These are phyloP conservation scores for Lerista edwardsae DNA, from an alignment of 2,797 vertebrate species.

Conservation along the genomic window DNA sequence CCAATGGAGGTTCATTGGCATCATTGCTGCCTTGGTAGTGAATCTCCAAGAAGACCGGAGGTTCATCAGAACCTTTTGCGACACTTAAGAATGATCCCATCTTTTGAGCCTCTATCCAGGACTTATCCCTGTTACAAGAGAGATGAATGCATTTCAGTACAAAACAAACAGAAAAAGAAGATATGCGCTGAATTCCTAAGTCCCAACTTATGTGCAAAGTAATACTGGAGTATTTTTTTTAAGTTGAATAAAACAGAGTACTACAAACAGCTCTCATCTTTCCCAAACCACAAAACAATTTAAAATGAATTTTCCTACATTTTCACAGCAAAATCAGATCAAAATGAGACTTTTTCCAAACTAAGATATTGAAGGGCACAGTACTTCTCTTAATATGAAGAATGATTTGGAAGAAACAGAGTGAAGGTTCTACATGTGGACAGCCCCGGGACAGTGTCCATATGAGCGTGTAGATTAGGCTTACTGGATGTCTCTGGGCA, in stretches of 20 bases:
- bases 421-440: no score
- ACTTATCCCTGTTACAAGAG: conserved; percentile 77
- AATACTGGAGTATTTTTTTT: no score
- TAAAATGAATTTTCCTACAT: neutral
- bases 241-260: no score
- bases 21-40: conserved; percentile 87
- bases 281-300: neutral
- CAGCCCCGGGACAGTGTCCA: no score
- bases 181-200: neutral
- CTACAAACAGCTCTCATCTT: no score
- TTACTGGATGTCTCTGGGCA: neutral
- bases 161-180: conserved; percentile 16
- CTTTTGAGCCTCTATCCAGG: conserved; percentile 91
- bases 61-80: conserved; percentile 92
- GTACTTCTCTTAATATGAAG: no score
- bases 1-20: conserved; percentile 80
- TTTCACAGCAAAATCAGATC: neutral
- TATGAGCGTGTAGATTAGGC: no score
- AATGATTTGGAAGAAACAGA: neutral
- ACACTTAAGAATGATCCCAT: conserved; percentile 98
- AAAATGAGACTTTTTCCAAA: neutral
- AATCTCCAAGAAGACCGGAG: conserved; percentile 92
- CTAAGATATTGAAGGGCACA: neutral
- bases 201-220: no score
- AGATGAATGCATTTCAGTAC: rapidly evolving